phyloP scores from a whole-genome alignment of 2,888 invertebrate genomes.

The Agriopis aurantiaria region DNA sequence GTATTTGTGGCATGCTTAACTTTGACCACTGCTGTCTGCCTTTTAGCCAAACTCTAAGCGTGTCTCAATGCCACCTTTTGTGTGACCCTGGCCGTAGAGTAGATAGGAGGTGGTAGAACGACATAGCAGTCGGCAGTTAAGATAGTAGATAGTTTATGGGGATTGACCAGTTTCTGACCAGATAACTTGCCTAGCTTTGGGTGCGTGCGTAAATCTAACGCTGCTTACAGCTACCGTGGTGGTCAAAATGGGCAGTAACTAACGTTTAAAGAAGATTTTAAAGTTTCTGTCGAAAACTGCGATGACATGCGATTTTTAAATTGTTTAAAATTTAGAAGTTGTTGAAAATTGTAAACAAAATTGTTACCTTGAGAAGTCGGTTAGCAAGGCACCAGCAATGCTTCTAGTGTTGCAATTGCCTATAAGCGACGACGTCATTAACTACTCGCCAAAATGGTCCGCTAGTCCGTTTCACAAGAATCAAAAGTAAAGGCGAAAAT shows the following conservation, averaged over 20 bases:
- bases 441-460: too few relatives aligned
- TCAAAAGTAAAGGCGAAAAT: too few relatives aligned
- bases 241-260: background rate
- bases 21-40: background rate
- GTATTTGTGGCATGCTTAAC: background rate
- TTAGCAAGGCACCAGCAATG: too few relatives aligned
- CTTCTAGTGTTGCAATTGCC: too few relatives aligned
- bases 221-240: background rate
- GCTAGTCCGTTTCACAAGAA: too few relatives aligned
- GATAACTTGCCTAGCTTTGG: constrained; percentile 1
- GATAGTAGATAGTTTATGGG: constrained; percentile 30
- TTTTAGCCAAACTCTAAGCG: background rate
- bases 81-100: background rate
- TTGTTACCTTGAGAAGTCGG: too few relatives aligned
- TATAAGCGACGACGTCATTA: too few relatives aligned
- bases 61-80: background rate
- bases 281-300: background rate
- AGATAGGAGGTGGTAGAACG: constrained; percentile 32
- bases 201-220: constrained; percentile 4
- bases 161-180: constrained; percentile 14
- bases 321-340: too few relatives aligned
- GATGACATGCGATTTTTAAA: too few relatives aligned
- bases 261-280: background rate
- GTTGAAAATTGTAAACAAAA: too few relatives aligned
- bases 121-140: constrained; percentile 29